A percentile compares a stretch with the other conserved stretches of the same genome.
phyloP scores from a whole-genome alignment of 2,113 vertebrate species.

The Panthera leo region DNA sequence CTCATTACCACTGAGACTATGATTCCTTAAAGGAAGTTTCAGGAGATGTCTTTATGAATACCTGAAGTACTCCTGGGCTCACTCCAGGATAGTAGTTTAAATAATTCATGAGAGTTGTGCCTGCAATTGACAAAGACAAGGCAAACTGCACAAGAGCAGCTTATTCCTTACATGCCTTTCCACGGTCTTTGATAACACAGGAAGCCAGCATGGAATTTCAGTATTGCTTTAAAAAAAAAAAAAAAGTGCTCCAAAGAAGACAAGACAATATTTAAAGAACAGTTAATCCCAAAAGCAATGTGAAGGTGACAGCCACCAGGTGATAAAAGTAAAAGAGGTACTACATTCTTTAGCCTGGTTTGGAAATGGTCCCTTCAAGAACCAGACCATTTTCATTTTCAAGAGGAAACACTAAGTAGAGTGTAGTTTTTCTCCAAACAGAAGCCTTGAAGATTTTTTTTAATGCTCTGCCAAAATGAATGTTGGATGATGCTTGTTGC shows the following conservation, averaged over 20 bases:
- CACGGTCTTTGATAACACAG: slow-evolving; percentile 29
- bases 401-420: background rate
- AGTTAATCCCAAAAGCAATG: slow-evolving; percentile 22
- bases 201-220: background rate
- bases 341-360: background rate
- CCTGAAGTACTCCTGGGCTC: slow-evolving; percentile 22
- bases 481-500: background rate
- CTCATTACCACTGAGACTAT: background rate
- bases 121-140: slow-evolving; percentile 40
- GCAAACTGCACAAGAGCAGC: slow-evolving; percentile 7
- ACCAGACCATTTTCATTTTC: slow-evolving; percentile 6
- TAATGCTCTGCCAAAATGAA: background rate
- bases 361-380: slow-evolving; percentile 17
- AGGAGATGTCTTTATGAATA: background rate
- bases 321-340: slow-evolving; percentile 26
- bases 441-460: slow-evolving; percentile 13
- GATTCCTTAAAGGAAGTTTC: slow-evolving; percentile 1
- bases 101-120: slow-evolving; percentile 52
- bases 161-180: background rate
- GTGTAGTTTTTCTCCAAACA: background rate
- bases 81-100: slow-evolving; percentile 34
- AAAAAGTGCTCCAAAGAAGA: background rate
- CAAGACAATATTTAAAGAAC: slow-evolving; percentile 49
- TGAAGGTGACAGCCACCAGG: background rate
- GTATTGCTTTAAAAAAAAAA: background rate